These are phyloP conservation scores for Diarsia mendica DNA, from an alignment of 2,888 invertebrate genomes.

Conservation along the genomic window DNA sequence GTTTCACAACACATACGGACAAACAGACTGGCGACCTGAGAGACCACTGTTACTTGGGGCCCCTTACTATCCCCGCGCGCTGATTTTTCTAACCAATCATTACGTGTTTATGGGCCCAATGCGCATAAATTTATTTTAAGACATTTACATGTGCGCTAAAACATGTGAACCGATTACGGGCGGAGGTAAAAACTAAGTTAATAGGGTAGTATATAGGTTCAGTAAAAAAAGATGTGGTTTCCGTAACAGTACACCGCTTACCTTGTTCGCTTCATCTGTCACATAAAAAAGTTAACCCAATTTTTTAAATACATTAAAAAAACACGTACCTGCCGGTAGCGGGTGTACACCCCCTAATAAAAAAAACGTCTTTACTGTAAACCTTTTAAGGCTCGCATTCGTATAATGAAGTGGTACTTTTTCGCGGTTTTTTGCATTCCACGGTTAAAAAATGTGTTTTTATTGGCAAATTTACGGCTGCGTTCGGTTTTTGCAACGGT, in stretches of 20 bases:
- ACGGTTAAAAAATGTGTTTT: conserved; percentile 71
- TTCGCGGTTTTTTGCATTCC: conserved; percentile 78
- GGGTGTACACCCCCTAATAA: conserved; percentile 76
- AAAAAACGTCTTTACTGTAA: conserved; percentile 80
- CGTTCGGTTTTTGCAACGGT: conserved; percentile 82
- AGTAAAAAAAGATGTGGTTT: conserved; percentile 85
- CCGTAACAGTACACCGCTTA: conserved; percentile 89
- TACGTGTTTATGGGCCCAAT: conserved; percentile 34
- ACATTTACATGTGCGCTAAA: conserved; percentile 65
- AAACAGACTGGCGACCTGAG: conserved; percentile 75
- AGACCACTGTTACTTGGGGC: conserved; percentile 73
- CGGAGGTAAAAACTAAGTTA: conserved; percentile 79
- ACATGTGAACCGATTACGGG: conserved; percentile 82
- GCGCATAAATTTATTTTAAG: conserved; percentile 48
- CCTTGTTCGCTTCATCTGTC: conserved; percentile 86
- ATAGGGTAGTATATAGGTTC: conserved; percentile 84
- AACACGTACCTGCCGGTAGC: conserved; percentile 82
- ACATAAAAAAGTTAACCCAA: conserved; percentile 85
- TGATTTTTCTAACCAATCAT: conserved; percentile 46
- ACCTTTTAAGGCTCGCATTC: conserved; percentile 71
- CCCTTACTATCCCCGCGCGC: conserved; percentile 61
- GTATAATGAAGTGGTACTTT: conserved; percentile 75
- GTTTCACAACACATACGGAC: conserved; percentile 84
- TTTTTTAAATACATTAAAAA: conserved; percentile 79
- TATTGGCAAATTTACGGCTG: conserved; percentile 80